Evolutionary conservation across 2,888 invertebrate species (phyloP), one percentile per base, ranked within the genome.

Genomic region (Pammene fasciana): DNA sequence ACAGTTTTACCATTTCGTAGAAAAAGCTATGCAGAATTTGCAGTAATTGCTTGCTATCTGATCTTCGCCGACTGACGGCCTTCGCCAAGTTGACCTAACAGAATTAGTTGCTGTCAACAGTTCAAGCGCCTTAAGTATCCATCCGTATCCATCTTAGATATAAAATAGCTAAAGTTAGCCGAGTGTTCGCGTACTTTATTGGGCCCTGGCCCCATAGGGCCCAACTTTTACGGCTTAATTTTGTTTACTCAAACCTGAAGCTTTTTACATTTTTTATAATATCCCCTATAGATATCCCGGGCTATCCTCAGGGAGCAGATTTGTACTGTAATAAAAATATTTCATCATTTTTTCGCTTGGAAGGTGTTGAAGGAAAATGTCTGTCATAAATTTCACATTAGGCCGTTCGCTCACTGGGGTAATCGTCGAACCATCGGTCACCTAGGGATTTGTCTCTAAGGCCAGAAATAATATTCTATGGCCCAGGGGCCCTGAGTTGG

Each of bases 291-390:
- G 70, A 65, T 70, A 65, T 65, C 70, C 55, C 54, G 60, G 60
- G 46, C 71, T 71, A 68, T 68, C 72, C 72, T 71, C 72, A 60
- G 45, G 67, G 75, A 74, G 72, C 72, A 75, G 73, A 75, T 73
- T 74, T 73, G 74, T 74, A 72, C 71, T 67, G 75, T 75, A 76
- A 76, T 76, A 76, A 76, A 71, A 76, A 76, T 76, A 76, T 76
- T 75, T 76, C 74, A 75, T 75, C 75, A 75, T 70, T 70, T 71
- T 73, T 72, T 72, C 75, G 73, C 75, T 70, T 67, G 74, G 59
- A 73, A 70, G 73, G 71, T 74, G 74, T 74, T 75, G 73, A 74
- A 74, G 75, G 74, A 73, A 73, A 75, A 74, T 74, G 72, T 74
- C 74, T 72, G 72, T 71, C 74, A 74, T 75, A 74, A 74, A 70